Percentiles rank a stretch among this genome's conserved stretches.
Conservation (phyloP, 2,113 vertebrate species). For the Elgaria multicarinata region DNA sequence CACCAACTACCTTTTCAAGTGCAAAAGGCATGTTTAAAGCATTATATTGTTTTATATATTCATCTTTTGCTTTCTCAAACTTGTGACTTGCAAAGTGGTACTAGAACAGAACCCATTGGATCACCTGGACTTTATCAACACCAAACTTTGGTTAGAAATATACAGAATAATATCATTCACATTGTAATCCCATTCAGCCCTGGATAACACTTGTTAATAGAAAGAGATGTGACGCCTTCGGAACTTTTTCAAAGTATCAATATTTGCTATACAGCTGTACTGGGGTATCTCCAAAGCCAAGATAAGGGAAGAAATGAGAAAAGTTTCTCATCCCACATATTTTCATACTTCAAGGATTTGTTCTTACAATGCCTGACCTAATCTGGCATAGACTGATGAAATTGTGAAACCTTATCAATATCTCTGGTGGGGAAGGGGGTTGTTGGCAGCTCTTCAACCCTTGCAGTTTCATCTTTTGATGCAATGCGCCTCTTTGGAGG, state of each 20-base stretch:
- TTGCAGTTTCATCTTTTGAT: background rate
- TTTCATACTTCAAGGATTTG: background rate
- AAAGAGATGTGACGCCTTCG: background rate
- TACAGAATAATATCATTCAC: background rate
- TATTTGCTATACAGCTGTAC: background rate
- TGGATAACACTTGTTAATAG: background rate
- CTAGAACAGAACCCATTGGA: background rate
- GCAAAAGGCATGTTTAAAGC: background rate
- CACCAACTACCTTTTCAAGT: background rate
- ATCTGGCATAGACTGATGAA: background rate
- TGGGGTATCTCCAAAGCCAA: background rate
- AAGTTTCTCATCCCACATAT: background rate
- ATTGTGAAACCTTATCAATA: background rate
- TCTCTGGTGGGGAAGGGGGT: too few species aligned
- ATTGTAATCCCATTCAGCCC: constrained; percentile 6
- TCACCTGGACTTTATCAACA: background rate
- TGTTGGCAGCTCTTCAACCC: background rate
- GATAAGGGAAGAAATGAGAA: constrained; percentile 10
- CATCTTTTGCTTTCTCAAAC: background rate
- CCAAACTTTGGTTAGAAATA: constrained; percentile 18
- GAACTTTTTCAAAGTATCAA: background rate
- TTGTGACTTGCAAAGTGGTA: background rate
- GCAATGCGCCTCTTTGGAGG: background rate
- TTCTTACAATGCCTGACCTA: background rate
- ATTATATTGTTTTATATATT: background rate